Base-by-base conservation (phyloP, 1,140 invertebrate species). In the Diuraphis noxia region DNA sequence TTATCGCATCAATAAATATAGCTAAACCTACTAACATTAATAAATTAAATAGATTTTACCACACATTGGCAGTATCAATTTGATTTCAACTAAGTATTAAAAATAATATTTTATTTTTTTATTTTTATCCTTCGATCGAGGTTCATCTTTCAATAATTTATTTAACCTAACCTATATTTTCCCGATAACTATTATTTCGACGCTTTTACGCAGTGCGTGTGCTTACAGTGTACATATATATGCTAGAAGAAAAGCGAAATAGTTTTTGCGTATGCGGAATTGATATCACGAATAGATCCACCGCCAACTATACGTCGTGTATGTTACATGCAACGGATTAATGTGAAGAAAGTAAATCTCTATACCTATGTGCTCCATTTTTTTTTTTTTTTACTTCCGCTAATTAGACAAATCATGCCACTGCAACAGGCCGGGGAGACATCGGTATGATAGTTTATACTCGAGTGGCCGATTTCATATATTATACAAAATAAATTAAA, bases 271-370 rank as follows among this genome's bases (percentile, higher is more conserved):
- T 36, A n/a, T 63, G 30, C 7, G 0, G 6, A 21, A 77, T 36
- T 21, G 5, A 36, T n/a, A n/a, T 72, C 56, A 72, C 56, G n/a
- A n/a, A 72, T n/a, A 17, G 56, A 72, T 13, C 30, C 52, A 2
- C 23, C 34, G 19, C 2, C 19, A 9, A 79, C 8, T 79, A n/a
- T n/a, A 36, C 34, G 56, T 23, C 56, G 8, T n/a, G 10, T 63
- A 30, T 30, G 10, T 2, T 25, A 36, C 36, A 8, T 23, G 3
- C n/a, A 77, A 2, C 7, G 19, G 34, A 41, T 82, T 30, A 82
- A 82, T 82, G 38, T 41, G 9, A 82, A 82, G 79, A 82, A 25
- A 82, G 23, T 82, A 82, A 41, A 82, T 82, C 81, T n/a, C 30
- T 30, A 30, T 5, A n/a, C 34, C n/a, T 17, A 17, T n/a, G 81